Base-by-base conservation (phyloP, 2,797 vertebrate species). In the Gymnoscopelus braueri region DNA sequence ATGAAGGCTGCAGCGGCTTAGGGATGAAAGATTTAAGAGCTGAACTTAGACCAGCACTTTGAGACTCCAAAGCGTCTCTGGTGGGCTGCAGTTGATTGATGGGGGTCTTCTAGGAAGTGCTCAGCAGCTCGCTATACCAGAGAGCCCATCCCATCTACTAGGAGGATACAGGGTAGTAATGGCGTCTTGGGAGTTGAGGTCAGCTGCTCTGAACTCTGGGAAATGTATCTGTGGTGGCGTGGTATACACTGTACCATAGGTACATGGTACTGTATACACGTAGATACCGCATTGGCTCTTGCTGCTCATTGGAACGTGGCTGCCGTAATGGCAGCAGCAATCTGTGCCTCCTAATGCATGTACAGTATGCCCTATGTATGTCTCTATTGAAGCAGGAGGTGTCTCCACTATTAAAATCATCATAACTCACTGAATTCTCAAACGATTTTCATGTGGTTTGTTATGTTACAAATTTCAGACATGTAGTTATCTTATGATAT, bases 21-120 rank as follows among this genome's bases (percentile, higher is more conserved):
- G 47, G 32, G 51, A 67, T 63, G 59, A 67, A 74, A 75, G 71
- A 65, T 44, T 61, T 67, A 63, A 67, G 59, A 78, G 75, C 73
- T 63, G 62, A 65, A 71, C 60, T 69, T 50, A 71, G 70, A 78
- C 63, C 47, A 53, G 59, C 58, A 61, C 14, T 63, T 3, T 44
- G 65, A 77, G 63, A 69, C 63, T 65, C 63, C 71, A 52, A 81
- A 83, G 65, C 61, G 76, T 60, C 71, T 65, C 69, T 29, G 39
- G 65, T 59, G 79, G 56, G 59, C 14, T 75, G 74, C 1, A 60
- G 69, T 49, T n/a, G 71, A 29, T 50, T 12, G 13, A 32, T 19
- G 61, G 56, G 67, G 63, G 77, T 44, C 60, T 79, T 78, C 67
- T 64, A 60, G 76, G 55, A 75, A 68, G 56, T 70, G 49, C 14